Conservation (phyloP, 2,888 invertebrate genomes). For the Eutolmus rufibarbis region DNA sequence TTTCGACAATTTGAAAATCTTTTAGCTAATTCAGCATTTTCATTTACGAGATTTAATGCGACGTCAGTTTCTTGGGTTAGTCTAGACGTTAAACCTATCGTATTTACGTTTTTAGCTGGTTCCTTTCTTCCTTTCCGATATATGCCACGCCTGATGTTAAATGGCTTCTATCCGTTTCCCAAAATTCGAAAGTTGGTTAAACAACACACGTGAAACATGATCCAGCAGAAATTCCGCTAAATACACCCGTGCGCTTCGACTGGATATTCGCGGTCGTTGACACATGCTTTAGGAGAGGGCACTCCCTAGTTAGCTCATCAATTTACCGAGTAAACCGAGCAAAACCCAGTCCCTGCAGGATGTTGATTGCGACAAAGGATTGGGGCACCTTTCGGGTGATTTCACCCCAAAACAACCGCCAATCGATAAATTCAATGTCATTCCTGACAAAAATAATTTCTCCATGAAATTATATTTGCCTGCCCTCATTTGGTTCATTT, state of each 20-base stretch:
- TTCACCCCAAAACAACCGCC: background rate
- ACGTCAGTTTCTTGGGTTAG: too few species aligned
- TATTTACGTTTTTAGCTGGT: background rate
- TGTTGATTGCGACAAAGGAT: background rate
- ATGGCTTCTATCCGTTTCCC: background rate
- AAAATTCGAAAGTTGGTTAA: background rate
- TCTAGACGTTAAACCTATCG: background rate
- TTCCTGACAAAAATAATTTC: slow-evolving; percentile 7
- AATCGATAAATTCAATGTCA: slow-evolving; percentile 27
- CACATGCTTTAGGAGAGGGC: background rate
- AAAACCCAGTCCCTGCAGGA: background rate
- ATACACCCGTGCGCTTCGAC: background rate
- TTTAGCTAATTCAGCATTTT: too few species aligned
- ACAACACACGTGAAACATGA: background rate
- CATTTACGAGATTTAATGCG: too few species aligned
- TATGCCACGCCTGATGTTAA: background rate
- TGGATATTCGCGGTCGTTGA: background rate
- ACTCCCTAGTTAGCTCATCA: slow-evolving; percentile 21
- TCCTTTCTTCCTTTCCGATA: background rate
- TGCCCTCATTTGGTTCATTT: background rate
- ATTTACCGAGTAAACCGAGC: background rate
- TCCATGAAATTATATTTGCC: background rate
- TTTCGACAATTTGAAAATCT: too few species aligned
- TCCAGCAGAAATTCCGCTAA: background rate
- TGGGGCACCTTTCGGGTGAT: background rate